These are phyloP conservation scores for Megaceryle maxima DNA, from an alignment of 2,113 vertebrate species.

Conservation along the genomic window DNA sequence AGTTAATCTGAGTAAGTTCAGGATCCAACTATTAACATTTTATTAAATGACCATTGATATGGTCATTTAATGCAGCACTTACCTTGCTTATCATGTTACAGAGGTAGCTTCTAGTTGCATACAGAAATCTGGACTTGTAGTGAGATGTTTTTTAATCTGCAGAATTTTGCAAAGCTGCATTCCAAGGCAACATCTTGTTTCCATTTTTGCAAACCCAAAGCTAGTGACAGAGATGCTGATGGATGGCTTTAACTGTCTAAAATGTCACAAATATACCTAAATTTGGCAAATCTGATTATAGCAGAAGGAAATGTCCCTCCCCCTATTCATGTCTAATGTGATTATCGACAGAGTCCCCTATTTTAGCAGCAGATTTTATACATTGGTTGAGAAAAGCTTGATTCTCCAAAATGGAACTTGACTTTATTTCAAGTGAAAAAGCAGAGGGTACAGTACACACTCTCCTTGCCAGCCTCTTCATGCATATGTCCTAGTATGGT, in stretches of 20 bases:
- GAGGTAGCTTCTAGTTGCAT: background rate
- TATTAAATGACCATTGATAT: slow-evolving; percentile 20
- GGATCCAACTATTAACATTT: slow-evolving; percentile 11
- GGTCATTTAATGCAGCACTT: background rate
- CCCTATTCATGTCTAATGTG: slow-evolving; percentile 41
- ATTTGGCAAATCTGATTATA: slow-evolving; percentile 30
- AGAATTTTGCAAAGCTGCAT: background rate
- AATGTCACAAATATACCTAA: slow-evolving; percentile 55
- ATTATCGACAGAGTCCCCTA: slow-evolving; percentile 13
- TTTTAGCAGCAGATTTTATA: slow-evolving; percentile 41
- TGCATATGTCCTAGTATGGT: background rate
- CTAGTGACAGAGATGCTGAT: slow-evolving; percentile 54
- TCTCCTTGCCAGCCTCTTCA: background rate
- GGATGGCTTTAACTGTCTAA: slow-evolving; percentile 46
- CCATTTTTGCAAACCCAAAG: slow-evolving; percentile 24
- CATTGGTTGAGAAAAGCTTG: background rate
- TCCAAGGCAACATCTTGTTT: slow-evolving; percentile 58
- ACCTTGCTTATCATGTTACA: background rate
- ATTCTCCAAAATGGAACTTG: background rate
- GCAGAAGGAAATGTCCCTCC: slow-evolving; percentile 42
- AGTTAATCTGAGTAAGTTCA: slow-evolving; percentile 50
- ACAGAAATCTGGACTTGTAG: background rate
- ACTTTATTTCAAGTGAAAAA: slow-evolving; percentile 44
- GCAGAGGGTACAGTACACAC: background rate
- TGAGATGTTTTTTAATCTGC: slow-evolving; percentile 7